Base-by-base conservation (phyloP, 37 sponge, comb jelly and placozoan species). In the Chondrilla cf. caribensis region DNA sequence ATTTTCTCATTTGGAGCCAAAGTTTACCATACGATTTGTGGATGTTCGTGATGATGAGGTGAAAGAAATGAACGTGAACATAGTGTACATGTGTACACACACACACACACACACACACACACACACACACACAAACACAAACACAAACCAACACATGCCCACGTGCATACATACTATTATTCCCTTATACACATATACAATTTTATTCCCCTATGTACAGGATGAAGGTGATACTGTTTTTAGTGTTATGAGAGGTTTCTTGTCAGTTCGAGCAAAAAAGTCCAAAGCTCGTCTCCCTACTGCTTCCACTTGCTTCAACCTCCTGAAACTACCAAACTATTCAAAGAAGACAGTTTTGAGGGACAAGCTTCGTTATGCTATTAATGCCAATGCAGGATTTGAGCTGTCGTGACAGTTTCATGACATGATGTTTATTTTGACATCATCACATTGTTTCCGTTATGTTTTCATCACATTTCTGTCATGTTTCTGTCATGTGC, bases 241-340 rank as follows among this genome's bases (percentile, higher is more conserved):
- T 8, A 88, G 92, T 79, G 85, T 94, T 5, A 36, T 96, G 68
- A 90, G 84, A 54, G 93, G 94, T 0, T 81, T 96, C 58, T 93
- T 96, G 36, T 79, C 83, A 22, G 65, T 89, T 9, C 26, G 76
- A 32, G n/a, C 68, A 15, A 83, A 42, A 35, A 64, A 76, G 40
- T 72, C 85, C n/a, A 68, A 28, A 14, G 80, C 83, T 11, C 87
- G 97, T 51, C 89, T 98, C 0, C 99, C 99, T 37, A 94, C 97
- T 26, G 90, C 99, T 58, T 98, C 99, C 21, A 98, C 99, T 38
- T 98, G 99, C 66, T 98, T 98, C 80, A 98, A 98, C 66, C 75
- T 98, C 22, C 90, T 98, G 0, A 98, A 98, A 47, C 82, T 98
- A 28, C 99, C 99, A 0, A 91, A 92, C 72, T 98, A 98, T 58